Conservation (phyloP, 2,888 invertebrate genomes). For the Rotaria magnacalcarata region DNA sequence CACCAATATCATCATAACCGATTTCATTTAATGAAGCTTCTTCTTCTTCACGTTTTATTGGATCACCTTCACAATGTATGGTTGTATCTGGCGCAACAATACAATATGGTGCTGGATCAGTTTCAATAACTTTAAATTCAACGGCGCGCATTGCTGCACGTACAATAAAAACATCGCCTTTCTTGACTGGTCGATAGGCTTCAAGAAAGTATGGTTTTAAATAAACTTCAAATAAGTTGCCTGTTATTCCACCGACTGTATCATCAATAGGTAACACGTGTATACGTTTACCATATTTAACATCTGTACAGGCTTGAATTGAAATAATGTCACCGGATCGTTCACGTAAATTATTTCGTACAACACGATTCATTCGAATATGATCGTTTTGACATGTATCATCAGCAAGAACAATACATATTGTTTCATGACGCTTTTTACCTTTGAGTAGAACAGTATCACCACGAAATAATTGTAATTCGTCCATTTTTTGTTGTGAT, state of each 20-base stretch:
- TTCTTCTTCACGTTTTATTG: conserved; percentile 79
- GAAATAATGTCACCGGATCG: conserved; percentile 58
- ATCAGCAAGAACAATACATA: conserved; percentile 45
- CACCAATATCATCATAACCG: too few relatives aligned
- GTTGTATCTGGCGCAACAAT: conserved; percentile 98
- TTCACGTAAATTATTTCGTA: neutral
- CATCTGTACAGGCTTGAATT: too few relatives aligned
- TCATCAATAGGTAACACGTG: conserved; percentile 65
- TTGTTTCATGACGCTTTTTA: conserved; percentile 46
- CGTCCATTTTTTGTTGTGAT: conserved; percentile 46
- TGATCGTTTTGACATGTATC: conserved; percentile 44
- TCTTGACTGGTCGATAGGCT: conserved; percentile 94
- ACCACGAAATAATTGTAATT: conserved; percentile 44
- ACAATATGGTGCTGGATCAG: conserved; percentile 72
- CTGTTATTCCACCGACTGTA: conserved; percentile 73
- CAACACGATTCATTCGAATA: conserved; percentile 46
- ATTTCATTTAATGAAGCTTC: conserved; percentile 87
- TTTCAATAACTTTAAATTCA: conserved; percentile 62
- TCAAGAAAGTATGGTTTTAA: conserved; percentile 98
- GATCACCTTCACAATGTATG: conserved; percentile 74
- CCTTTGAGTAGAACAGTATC: conserved; percentile 15
- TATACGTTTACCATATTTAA: too few relatives aligned
- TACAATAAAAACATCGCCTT: conserved; percentile 80
- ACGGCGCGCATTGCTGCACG: conserved; percentile 97
- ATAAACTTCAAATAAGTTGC: conserved; percentile 90